Evolutionary conservation across 2,888 invertebrate genomes (phyloP).

Genomic region (Drosophila austrosaltans): DNA sequence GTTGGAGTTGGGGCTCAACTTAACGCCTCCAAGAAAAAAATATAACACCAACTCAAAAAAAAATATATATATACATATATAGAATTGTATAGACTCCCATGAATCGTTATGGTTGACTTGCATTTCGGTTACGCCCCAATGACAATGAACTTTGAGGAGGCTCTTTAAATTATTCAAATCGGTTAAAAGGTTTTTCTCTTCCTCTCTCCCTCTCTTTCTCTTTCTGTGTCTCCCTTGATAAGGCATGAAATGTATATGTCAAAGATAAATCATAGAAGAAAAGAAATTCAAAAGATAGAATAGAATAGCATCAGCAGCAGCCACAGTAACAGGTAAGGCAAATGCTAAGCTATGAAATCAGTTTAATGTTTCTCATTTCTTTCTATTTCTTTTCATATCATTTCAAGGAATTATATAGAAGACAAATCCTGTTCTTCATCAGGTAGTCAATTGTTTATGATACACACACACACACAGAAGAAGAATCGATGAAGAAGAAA

Average conservation of each 20-base stretch:
- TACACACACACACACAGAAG: not conserved
- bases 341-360: constrained; percentile 1
- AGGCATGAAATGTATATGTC: constrained; percentile 66
- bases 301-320: constrained; percentile 3
- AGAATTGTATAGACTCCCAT: constrained; percentile 1
- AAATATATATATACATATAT: too few relatives aligned
- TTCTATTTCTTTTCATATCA: constrained; percentile 27
- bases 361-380: constrained; percentile 13
- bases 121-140: constrained; percentile 50
- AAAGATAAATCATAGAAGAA: constrained; percentile 64
- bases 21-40: constrained; percentile 36
- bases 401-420: constrained; percentile 52
- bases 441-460: constrained; percentile 55
- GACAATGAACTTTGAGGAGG: constrained; percentile 58
- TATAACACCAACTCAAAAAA: constrained; percentile 35
- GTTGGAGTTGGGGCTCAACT: constrained; percentile 21
- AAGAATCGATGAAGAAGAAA: too few relatives aligned
- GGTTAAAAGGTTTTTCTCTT: constrained; percentile 38
- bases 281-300: constrained; percentile 36
- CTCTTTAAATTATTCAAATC: constrained; percentile 60
- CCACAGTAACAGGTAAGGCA: too few relatives aligned
- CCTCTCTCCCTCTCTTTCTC: not conserved
- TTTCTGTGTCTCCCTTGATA: constrained; percentile 44
- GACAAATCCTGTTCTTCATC: constrained; percentile 51
- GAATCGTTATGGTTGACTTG: constrained; percentile 32